phyloP scores from a whole-genome alignment of 2,888 invertebrate genomes.

The Bembecia ichneumoniformis region DNA sequence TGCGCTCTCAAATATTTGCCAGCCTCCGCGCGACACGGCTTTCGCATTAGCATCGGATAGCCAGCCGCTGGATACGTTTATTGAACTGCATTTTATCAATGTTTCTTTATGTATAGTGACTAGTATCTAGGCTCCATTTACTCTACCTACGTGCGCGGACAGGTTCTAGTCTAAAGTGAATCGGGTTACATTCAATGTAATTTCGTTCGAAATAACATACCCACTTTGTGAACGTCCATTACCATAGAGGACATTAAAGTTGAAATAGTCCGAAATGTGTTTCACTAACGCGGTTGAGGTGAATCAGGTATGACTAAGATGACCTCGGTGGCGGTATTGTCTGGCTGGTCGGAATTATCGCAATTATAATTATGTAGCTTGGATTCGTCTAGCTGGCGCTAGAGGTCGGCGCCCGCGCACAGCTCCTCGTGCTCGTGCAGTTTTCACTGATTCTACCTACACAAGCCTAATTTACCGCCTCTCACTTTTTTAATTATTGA shows the following conservation, averaged over 20 bases:
- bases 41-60: conserved; percentile 47
- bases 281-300: not conserved
- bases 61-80: conserved; percentile 26
- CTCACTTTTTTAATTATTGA: not conserved
- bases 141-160: conserved; percentile 12
- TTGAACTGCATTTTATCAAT: conserved; percentile 28
- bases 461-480: not conserved
- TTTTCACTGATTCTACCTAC: conserved; percentile 17
- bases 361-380: conserved; percentile 15
- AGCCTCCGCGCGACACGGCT: conserved; percentile 35
- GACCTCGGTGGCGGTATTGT: conserved; percentile 30
- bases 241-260: not conserved
- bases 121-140: conserved; percentile 12
- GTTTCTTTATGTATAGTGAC: conserved; percentile 12
- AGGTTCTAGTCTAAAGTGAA: conserved; percentile 8
- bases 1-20: conserved; percentile 48
- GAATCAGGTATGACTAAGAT: conserved; percentile 43
- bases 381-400: conserved; percentile 24
- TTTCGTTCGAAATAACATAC: not conserved
- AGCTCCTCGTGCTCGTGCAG: conserved; percentile 19
- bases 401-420: conserved; percentile 25
- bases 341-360: conserved; percentile 28
- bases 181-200: conserved; percentile 17
- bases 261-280: not conserved
- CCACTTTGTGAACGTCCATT: not conserved